phyloP scores from a whole-genome alignment of 2,113 vertebrate genomes.

The Elachura formosa region DNA sequence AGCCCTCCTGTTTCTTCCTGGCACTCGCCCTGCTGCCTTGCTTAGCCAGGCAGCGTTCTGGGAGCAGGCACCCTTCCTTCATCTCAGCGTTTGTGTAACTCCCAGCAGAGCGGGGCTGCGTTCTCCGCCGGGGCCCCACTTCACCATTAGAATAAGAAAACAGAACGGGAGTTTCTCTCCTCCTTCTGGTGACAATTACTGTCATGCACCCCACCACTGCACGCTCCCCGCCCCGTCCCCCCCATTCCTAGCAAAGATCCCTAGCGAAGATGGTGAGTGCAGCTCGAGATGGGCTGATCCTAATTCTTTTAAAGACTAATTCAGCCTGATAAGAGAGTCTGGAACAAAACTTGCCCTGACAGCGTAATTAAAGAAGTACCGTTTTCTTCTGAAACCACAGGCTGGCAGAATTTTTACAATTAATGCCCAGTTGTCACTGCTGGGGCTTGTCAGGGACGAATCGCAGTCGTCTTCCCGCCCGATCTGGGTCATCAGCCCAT shows the following conservation, averaged over 20 bases:
- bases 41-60: neutral
- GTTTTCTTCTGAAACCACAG: conserved; percentile 36
- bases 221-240: rapidly evolving
- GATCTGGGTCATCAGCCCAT: conserved; percentile 34
- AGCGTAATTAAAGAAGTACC: conserved; percentile 24
- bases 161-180: neutral
- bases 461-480: neutral
- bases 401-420: conserved; percentile 37
- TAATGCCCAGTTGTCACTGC: neutral
- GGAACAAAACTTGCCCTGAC: neutral
- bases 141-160: conserved; percentile 9
- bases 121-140: neutral
- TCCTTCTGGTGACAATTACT: neutral
- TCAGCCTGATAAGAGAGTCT: neutral
- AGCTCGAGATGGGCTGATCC: neutral
- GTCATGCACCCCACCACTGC: rapidly evolving
- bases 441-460: neutral
- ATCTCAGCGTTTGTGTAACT: neutral
- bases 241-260: neutral
- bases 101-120: neutral
- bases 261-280: neutral
- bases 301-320: conserved; percentile 2
- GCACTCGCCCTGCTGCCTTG: neutral
- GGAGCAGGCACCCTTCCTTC: neutral
- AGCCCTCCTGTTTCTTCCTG: neutral